Evolutionary conservation across 2,113 vertebrate genomes (phyloP).

Genomic region (Suricata suricatta): DNA sequence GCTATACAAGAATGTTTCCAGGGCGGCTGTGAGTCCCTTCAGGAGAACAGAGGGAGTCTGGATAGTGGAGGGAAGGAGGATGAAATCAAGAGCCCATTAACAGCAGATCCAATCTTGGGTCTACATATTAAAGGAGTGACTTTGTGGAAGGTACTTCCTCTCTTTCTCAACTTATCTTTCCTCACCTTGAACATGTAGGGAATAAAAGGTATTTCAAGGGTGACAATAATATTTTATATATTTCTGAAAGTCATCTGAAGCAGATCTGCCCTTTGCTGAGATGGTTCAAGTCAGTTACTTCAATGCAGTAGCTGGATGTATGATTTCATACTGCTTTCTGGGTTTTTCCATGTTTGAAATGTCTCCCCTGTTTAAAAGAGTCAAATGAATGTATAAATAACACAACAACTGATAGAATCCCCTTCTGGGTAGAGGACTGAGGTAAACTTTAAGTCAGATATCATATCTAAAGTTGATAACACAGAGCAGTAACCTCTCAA

Average conservation of each 20-base stretch:
- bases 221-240: not conserved
- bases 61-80: not conserved
- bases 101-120: not conserved
- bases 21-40: no score
- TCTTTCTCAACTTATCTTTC: not conserved
- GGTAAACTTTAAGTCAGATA: conserved; percentile 8
- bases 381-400: not conserved
- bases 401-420: not conserved
- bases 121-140: not conserved
- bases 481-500: not conserved
- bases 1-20: not conserved
- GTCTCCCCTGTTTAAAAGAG: not conserved
- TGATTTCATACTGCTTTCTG: not conserved
- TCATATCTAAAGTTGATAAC: not conserved
- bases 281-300: not conserved
- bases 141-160: not conserved
- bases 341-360: not conserved
- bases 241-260: not conserved
- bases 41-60: no score
- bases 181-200: not conserved
- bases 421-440: not conserved
- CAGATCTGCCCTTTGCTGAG: not conserved
- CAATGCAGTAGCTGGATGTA: not conserved
- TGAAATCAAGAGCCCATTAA: not conserved
- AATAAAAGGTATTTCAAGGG: not conserved